Conservation (phyloP, 1,140 invertebrate genomes). For the Daktulosphaira vitifoliae region DNA sequence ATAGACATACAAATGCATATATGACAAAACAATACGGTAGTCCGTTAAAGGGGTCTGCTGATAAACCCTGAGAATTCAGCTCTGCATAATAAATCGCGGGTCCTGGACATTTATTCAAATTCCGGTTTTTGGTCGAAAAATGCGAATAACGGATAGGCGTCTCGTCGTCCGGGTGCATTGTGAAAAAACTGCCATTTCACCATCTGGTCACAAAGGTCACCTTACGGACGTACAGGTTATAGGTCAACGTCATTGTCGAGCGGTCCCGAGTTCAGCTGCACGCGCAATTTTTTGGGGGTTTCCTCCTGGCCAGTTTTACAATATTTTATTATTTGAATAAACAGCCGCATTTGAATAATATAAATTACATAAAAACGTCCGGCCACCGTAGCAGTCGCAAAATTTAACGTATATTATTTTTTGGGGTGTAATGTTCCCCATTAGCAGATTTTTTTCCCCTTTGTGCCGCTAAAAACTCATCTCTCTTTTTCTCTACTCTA, state of each 20-base stretch:
- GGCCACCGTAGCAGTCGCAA: not conserved
- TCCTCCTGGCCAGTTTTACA: not conserved
- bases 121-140: constrained; percentile 10
- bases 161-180: not conserved
- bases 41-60: no score
- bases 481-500: not conserved
- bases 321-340: constrained; percentile 17
- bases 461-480: constrained; percentile 20
- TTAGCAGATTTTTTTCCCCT: constrained; percentile 21
- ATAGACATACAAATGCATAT: no score
- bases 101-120: constrained; percentile 4
- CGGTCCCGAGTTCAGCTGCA: constrained; percentile 13
- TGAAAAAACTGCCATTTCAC: constrained; percentile 29
- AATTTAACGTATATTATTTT: constrained; percentile 32
- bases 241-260: constrained; percentile 26
- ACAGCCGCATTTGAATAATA: constrained; percentile 31
- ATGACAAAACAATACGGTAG: no score
- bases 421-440: constrained; percentile 33
- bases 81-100: not conserved
- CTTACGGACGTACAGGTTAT: constrained; percentile 18
- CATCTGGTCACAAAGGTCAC: constrained; percentile 25
- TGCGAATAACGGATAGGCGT: not conserved
- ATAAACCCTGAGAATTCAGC: no score
- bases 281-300: not conserved
- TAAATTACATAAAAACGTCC: constrained; percentile 20